Base-by-base conservation (phyloP, 2,888 invertebrate genomes). In the Eristalinus aeneus region DNA sequence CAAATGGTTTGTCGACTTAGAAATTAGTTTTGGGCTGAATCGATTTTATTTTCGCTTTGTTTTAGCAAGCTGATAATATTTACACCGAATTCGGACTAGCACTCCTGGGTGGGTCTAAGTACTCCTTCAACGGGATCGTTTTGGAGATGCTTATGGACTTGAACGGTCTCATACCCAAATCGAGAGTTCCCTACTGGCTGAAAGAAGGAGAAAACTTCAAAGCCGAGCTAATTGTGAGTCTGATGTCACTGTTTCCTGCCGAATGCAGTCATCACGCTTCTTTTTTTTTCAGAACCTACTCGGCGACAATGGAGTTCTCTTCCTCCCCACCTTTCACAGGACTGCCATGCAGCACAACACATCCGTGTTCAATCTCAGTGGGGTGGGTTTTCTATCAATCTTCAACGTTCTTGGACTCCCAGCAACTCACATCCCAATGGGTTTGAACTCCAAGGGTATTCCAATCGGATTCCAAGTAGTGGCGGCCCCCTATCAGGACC, bases 401-500 rank as follows among this genome's bases (percentile, higher is more conserved):
- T 92, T 94, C 54, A 94, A 95, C 87, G 92, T 96, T 2, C 93
- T 97, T 1, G 96, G 96, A 0, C 92, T 96, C 89, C 97, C 97
- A 1, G 95, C 95, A 16, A 95, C 96, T 1, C 94, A 95, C 86
- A 95, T 96, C 76, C 97, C 97, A 0, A 93, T 95, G 91, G 96
- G 96, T 0, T 89, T 95, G 1, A 93, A 94, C 85, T 89, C 89
- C 0, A 89, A 94, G n/a, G 95, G 96, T 1, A 91, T 97, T 78
- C 97, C 97, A 0, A 90, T 96, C 32, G 96, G 96, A 10, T 92
- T 97, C 87, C 97, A 97, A 93, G 95, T 97, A 5, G 88, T 97
- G 77, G 96, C 96, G 0, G 95, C 94, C 0, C 95, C 95, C 23
- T 93, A 96, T 91, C 95, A 96, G 90, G 98, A 98, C 91, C 94